A percentile compares a stretch with the other conserved stretches of the same genome.
Conservation (phyloP, 2,888 invertebrate genomes). For the Salpingus planirostris region DNA sequence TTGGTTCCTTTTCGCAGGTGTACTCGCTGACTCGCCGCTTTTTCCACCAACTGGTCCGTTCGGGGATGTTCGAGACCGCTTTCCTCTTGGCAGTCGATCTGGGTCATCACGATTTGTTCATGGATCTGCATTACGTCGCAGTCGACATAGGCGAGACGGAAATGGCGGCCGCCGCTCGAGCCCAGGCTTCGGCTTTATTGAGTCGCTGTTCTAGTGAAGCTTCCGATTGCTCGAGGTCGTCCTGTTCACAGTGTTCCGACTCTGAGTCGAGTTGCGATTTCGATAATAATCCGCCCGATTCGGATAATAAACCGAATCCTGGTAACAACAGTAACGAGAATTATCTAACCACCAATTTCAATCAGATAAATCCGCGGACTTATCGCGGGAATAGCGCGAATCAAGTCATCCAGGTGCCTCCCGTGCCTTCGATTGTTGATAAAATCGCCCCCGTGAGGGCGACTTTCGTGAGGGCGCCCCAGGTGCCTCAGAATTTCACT, state of each 20-base stretch:
- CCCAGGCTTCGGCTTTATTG: conserved; percentile 50
- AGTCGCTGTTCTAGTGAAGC: conserved; percentile 44
- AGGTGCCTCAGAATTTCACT: conserved; percentile 27
- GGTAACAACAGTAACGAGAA: conserved; percentile 24
- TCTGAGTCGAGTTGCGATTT: conserved; percentile 35
- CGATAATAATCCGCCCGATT: conserved; percentile 33
- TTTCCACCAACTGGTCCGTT: conserved; percentile 75
- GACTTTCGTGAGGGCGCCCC: conserved; percentile 31
- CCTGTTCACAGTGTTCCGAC: conserved; percentile 56
- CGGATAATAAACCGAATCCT: conserved; percentile 7
- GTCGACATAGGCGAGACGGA: conserved; percentile 49
- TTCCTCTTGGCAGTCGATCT: conserved; percentile 79
- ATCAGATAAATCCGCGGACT: conserved; percentile 35
- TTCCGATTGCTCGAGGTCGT: conserved; percentile 63
- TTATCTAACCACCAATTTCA: conserved; percentile 38
- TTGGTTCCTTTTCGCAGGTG: no score
- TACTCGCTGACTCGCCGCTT: conserved; percentile 77
- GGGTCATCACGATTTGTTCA: conserved; percentile 77
- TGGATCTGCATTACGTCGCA: conserved; percentile 74
- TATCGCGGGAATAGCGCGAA: conserved; percentile 23
- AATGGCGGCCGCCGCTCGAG: conserved; percentile 61
- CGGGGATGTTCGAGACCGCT: conserved; percentile 69
- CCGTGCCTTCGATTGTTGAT: not conserved
- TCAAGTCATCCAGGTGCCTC: not conserved
- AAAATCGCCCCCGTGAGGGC: conserved; percentile 18